Conservation (phyloP, 2,113 vertebrate species). For the Cynopterus brachyotis region DNA sequence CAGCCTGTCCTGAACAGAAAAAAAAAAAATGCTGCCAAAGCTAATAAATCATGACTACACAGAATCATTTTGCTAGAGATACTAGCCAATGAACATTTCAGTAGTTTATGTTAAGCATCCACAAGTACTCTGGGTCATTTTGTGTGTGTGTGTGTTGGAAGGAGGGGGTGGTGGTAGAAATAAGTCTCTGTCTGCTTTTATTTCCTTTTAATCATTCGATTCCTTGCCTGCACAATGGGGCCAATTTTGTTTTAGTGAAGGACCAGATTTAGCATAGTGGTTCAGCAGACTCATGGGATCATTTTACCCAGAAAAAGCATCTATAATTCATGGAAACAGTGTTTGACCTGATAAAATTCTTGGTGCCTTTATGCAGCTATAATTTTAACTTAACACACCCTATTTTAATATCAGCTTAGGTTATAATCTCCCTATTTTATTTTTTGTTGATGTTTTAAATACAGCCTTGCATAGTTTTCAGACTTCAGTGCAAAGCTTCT, state of each 20-base stretch:
- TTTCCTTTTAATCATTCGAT: slow-evolving; percentile 17
- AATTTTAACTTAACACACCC: background rate
- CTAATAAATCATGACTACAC: background rate
- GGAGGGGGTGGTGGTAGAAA: background rate
- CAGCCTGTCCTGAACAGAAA: background rate
- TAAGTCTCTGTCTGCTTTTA: background rate
- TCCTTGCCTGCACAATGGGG: background rate
- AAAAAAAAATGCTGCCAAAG: background rate
- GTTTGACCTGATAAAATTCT: slow-evolving; percentile 31
- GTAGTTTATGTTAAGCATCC: background rate
- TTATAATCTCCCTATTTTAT: background rate
- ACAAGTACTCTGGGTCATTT: background rate
- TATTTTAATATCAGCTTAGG: background rate
- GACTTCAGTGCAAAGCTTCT: background rate
- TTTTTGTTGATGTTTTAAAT: slow-evolving; percentile 30
- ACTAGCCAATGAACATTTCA: background rate
- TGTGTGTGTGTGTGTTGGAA: background rate
- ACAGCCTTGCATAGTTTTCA: background rate
- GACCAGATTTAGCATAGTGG: background rate
- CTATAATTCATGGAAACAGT: slow-evolving; percentile 36
- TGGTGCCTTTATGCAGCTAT: background rate
- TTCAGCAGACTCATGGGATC: background rate
- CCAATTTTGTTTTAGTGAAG: background rate
- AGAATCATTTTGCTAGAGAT: background rate
- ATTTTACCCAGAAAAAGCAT: slow-evolving; percentile 24